Base-by-base conservation (phyloP, 1,140 invertebrate genomes). In the Alviniconcha marisindica region DNA sequence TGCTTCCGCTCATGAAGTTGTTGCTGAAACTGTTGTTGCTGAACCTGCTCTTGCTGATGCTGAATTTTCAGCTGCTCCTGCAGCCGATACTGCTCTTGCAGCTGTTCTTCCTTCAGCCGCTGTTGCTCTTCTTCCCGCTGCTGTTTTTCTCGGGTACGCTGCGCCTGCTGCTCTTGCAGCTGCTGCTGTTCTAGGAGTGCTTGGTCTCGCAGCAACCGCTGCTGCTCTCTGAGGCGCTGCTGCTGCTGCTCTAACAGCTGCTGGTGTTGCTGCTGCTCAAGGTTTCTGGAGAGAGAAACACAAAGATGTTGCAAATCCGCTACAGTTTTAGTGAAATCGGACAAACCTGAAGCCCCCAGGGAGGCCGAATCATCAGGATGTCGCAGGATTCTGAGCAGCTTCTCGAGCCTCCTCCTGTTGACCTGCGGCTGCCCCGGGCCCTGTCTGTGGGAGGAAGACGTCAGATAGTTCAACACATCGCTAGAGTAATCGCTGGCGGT, bases 251-350 rank as follows among this genome's bases (percentile, higher is more conserved):
- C 71, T 18, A 56, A 28, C 38, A 54, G 69, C 51, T 82, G 38
- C 63, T 69, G 60, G 56, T 81, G 56, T 10, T 48, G n/a, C 5
- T 40, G 79, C 38, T 76, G 71, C 69, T 84, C 66, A 56, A 66
- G 56, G 63, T 81, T 54, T 81, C 77, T 80, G 77, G 77, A 84
- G 48, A 84, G 73, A 84, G 31, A 84, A 60, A 84, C 77, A 76
- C 56, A 84, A 21, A 84, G 51, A 48, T 81, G 44, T 24, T 80
- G 83, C 73, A 84, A 54, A 33, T 84, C 83, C 44, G 71, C 83
- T 28, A 84, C 48, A 56, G 69, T 60, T 81, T 38, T 51, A 56
- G 5, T 10, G 40, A 71, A 48, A 38, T 69, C 44, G 12, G 54
- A 79, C 63, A 77, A 54, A 79, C 40, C 40, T 54, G 77, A 42